Conservation (phyloP, 2,797 vertebrate genomes). For the Tenualosa ilisha region DNA sequence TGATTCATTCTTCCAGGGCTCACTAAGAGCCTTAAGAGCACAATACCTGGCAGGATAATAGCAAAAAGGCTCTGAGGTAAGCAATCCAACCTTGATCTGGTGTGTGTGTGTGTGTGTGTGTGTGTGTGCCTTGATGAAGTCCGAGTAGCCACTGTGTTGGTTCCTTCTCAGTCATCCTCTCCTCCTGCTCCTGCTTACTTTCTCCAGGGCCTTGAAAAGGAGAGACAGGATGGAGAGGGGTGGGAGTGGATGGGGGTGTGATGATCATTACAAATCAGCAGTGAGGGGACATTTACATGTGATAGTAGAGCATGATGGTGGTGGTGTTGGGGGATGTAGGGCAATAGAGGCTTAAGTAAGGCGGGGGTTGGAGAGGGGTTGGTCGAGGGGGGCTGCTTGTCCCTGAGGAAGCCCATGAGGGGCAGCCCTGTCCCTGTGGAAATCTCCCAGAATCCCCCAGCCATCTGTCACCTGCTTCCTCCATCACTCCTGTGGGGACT, state of each 20-base stretch:
- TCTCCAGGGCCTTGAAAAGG: background rate
- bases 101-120: constrained; percentile 12
- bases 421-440: constrained; percentile 3
- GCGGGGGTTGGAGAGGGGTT: background rate
- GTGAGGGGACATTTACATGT: background rate
- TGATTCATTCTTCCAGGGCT: background rate
- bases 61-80: background rate
- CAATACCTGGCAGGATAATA: background rate
- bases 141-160: background rate
- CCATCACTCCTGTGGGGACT: constrained; percentile 8
- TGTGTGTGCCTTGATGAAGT: background rate
- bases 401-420: background rate
- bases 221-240: background rate
- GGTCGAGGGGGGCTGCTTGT: background rate
- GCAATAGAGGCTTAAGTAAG: constrained; percentile 30
- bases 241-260: background rate
- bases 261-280: background rate
- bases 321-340: constrained; percentile 34
- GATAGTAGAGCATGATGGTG: background rate
- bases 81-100: background rate
- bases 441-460: background rate
- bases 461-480: constrained; percentile 27
- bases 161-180: too few relatives aligned
- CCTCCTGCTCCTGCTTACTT: background rate
- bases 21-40: background rate